phyloP scores from a whole-genome alignment of 2,888 invertebrate genomes.

The Sycophila texana region DNA sequence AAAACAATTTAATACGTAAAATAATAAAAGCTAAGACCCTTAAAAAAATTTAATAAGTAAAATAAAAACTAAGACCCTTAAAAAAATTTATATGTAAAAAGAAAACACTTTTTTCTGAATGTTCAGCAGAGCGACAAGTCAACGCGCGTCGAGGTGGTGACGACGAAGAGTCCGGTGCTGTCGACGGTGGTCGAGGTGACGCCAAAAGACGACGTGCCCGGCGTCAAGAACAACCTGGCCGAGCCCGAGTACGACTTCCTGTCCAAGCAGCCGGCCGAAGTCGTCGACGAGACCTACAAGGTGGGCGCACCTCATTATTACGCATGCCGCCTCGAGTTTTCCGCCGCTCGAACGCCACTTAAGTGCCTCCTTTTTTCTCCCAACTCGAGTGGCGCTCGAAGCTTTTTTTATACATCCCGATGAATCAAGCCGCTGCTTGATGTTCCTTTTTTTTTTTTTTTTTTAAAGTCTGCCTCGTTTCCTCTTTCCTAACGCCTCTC shows the following conservation, averaged over 20 bases:
- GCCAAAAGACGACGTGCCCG: slow-evolving; percentile 68
- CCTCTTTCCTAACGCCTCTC: too few species aligned
- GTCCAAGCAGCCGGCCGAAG: slow-evolving; percentile 89
- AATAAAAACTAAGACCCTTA: too few species aligned
- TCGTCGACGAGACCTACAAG: slow-evolving; percentile 90
- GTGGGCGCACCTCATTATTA: slow-evolving; percentile 73
- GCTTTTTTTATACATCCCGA: background rate
- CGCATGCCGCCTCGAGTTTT: background rate
- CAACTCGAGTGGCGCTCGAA: background rate
- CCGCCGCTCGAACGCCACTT: background rate
- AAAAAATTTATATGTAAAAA: too few species aligned
- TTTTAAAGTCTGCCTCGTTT: too few species aligned
- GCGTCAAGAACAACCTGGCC: slow-evolving; percentile 84
- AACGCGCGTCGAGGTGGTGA: slow-evolving; percentile 61
- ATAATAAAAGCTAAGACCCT: too few species aligned
- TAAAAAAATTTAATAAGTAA: too few species aligned
- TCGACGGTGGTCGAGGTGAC: slow-evolving; percentile 79
- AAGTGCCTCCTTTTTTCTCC: too few species aligned
- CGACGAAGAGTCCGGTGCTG: slow-evolving; percentile 72
- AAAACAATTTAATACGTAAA: too few species aligned
- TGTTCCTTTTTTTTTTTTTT: too few species aligned
- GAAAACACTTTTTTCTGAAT: background rate
- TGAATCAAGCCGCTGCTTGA: background rate
- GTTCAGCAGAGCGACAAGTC: slow-evolving; percentile 52
- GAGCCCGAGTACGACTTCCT: slow-evolving; percentile 91